phyloP scores from a whole-genome alignment of 2,888 invertebrate species.

The Protodeltote pygarga region DNA sequence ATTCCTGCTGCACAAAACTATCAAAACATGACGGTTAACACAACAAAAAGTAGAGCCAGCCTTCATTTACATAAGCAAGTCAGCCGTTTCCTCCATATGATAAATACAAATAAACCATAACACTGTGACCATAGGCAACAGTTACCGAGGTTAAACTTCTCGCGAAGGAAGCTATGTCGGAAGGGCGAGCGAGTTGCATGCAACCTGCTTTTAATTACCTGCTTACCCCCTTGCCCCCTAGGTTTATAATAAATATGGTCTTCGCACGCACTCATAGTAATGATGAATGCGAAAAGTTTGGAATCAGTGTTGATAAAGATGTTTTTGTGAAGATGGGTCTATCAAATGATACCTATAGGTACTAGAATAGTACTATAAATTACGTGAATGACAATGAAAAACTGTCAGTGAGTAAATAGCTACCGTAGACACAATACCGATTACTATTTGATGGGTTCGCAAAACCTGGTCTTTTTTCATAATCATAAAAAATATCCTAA shows the following conservation, averaged over 20 bases:
- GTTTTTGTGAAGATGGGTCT: no score
- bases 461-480: no score
- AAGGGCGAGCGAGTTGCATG: constrained; percentile 57
- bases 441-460: no score
- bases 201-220: constrained; percentile 66
- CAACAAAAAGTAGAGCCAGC: constrained; percentile 25
- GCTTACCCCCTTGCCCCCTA: constrained; percentile 53
- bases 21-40: constrained; percentile 6
- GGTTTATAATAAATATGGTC: constrained; percentile 65
- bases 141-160: constrained; percentile 47
- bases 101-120: constrained; percentile 53
- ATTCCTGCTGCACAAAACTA: neutral
- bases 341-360: no score
- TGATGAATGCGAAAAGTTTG: constrained; percentile 48
- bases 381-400: no score
- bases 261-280: constrained; percentile 66
- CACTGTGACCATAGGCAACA: constrained; percentile 43
- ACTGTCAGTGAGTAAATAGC: no score
- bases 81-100: constrained; percentile 48
- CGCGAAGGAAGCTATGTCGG: constrained; percentile 59
- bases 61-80: constrained; percentile 45
- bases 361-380: no score
- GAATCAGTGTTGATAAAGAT: constrained; percentile 28
- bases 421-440: no score
- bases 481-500: no score